phyloP scores from a whole-genome alignment of 2,888 invertebrate species.

The Yponomeuta malinellus region DNA sequence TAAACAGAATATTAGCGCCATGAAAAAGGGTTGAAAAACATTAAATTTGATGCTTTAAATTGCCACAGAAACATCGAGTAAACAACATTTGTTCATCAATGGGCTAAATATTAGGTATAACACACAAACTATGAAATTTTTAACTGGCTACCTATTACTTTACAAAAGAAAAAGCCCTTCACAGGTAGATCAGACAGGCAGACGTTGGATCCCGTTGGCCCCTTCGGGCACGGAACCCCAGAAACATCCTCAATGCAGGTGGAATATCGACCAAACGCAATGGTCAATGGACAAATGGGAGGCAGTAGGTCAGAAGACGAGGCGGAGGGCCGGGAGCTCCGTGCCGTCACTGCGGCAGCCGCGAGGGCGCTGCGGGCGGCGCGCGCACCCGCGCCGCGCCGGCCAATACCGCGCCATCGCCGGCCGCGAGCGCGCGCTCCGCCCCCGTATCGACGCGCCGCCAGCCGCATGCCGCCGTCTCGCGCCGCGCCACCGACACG shows the following conservation, averaged over 20 bases:
- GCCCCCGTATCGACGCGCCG: constrained; percentile 9
- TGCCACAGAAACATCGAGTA: too few species aligned
- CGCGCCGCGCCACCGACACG: background rate
- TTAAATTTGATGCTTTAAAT: too few species aligned
- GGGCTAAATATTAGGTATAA: too few species aligned
- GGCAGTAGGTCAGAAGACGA: constrained; percentile 11
- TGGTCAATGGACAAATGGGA: background rate
- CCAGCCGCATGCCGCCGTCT: background rate
- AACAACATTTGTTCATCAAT: too few species aligned
- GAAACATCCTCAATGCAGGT: background rate
- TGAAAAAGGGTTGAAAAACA: too few species aligned
- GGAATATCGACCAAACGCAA: background rate
- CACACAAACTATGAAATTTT: too few species aligned
- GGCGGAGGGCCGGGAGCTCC: background rate
- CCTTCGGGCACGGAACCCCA: too few species aligned
- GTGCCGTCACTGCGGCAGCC: constrained; percentile 7
- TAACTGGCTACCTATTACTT: too few species aligned
- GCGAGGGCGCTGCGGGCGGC: background rate
- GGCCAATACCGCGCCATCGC: constrained; percentile 4
- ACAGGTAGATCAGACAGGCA: too few species aligned
- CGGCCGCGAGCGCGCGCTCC: constrained; percentile 4
- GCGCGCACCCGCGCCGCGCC: constrained; percentile 9
- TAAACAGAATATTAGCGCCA: too few species aligned
- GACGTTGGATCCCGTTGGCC: too few species aligned
- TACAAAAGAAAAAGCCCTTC: too few species aligned